These are phyloP conservation scores for Coracias cyanogaster DNA, from an alignment of 2,797 vertebrate species.

Conservation along the genomic window DNA sequence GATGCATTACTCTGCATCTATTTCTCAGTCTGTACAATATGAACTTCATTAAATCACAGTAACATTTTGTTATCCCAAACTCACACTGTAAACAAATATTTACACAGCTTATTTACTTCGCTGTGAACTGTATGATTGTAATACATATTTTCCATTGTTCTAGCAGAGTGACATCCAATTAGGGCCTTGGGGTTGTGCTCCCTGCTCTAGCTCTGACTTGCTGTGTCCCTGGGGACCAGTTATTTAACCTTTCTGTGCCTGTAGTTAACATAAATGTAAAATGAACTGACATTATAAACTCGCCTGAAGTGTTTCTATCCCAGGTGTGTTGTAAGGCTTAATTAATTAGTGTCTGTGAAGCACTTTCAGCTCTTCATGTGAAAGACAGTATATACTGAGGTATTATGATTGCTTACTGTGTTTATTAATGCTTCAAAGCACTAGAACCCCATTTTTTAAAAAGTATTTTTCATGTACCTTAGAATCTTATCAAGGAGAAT, in stretches of 20 bases:
- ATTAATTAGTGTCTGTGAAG: constrained; percentile 32
- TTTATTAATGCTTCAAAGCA: background rate
- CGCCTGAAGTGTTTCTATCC: constrained; percentile 9
- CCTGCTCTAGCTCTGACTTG: background rate
- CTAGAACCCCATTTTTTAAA: background rate
- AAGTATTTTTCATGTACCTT: background rate
- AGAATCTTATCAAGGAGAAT: background rate
- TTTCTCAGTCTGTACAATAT: background rate
- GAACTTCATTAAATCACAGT: constrained; percentile 4
- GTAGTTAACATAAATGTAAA: constrained; percentile 22
- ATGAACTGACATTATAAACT: constrained; percentile 26
- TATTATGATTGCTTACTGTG: background rate
- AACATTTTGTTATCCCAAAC: background rate
- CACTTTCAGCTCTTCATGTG: background rate
- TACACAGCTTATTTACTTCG: background rate
- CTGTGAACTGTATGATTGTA: background rate
- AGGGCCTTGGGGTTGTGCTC: background rate
- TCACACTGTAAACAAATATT: background rate
- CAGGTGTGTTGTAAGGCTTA: constrained; percentile 33
- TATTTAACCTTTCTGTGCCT: constrained; percentile 1
- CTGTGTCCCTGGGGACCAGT: background rate
- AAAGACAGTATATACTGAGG: background rate
- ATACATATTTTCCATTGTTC: background rate
- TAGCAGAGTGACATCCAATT: background rate
- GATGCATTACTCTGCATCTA: background rate